Evolutionary conservation across 2,113 vertebrate species (phyloP).

Genomic region (Uropsilus gracilis): DNA sequence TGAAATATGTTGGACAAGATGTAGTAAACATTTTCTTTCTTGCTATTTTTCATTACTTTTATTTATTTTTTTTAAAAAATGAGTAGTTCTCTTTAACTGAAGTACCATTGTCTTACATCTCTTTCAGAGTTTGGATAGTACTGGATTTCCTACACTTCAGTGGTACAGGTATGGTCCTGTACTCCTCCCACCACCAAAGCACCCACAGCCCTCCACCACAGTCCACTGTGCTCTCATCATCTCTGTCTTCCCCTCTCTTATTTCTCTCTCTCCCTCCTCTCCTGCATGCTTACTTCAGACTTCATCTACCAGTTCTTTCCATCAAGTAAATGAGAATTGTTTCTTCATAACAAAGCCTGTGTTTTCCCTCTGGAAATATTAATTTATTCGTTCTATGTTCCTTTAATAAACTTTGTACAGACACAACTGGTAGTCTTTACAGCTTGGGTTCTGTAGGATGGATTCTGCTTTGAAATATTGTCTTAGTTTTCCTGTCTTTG

Average conservation of each 20-base stretch:
- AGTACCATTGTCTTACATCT: no score
- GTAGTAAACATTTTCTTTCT: conserved; percentile 17
- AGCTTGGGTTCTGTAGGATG: not conserved
- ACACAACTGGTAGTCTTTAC: not conserved
- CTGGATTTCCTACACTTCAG: no score
- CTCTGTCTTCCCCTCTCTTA: no score
- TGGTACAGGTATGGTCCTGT: no score
- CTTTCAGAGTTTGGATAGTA: no score
- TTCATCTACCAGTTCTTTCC: not conserved
- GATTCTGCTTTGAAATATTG: not conserved
- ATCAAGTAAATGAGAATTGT: not conserved
- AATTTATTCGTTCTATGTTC: not conserved
- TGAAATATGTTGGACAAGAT: conserved; percentile 31
- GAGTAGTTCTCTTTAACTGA: no score
- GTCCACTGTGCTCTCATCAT: no score
- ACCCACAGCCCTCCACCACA: no score
- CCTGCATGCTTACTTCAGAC: no score
- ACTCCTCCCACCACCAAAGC: no score
- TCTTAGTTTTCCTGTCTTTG: not conserved
- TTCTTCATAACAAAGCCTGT: not conserved
- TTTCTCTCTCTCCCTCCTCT: no score
- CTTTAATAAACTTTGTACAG: not conserved
- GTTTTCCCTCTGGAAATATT: not conserved
- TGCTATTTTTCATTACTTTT: not conserved
- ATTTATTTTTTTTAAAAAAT: no score